Base-by-base conservation (phyloP, 23 tunicate species). In the Ciona savignyi region DNA sequence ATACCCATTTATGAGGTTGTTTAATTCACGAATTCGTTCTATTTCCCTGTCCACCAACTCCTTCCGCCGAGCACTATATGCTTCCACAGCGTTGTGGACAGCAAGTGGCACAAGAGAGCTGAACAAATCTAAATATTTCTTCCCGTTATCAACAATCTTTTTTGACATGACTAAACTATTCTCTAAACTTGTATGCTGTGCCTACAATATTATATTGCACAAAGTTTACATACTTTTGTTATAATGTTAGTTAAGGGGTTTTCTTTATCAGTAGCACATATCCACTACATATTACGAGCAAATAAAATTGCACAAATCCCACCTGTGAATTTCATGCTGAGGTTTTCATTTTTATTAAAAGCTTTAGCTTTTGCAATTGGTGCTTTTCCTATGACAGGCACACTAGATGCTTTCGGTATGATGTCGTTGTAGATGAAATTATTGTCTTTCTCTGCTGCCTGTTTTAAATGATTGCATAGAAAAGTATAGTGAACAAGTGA, bases 331-430 rank as follows among this genome's bases (percentile, higher is more conserved):
- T 91, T 84, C 2, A 94, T 28, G 63, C 84, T 78, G 0, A 93
- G 85, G 9, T 79, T 51, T 29, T 86, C 98, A 4, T 73, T 60
- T 15, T 67, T 29, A 61, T 86, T 93, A 49, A 81, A 93, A 0
- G 83, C 42, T 74, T 86, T 93, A 51, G 98, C 89, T 86, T 93
- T 93, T 35, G 98, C 98, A 29, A 93, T 81, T 6, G 66, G 85
- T 26, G 93, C 93, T 68, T 74, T 78, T 42, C 83, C 85, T 2
- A 93, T 78, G 11, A 85, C 71, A 22, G 68, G 35, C 15, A 93
- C 63, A 23, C 68, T 51, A 11, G 85, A 74, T 24, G 82, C 48
- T 72, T 81, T 78, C 23, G 98, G 98, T 20, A 86, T 78, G 30
- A 82, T 81, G 68, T 86, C 93, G 48, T 86, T 87, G 75, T 93